A percentile compares a stretch with the other conserved stretches of the same genome.
phyloP scores from a whole-genome alignment of 2,113 vertebrate genomes.

The Coreoperca whiteheadi region DNA sequence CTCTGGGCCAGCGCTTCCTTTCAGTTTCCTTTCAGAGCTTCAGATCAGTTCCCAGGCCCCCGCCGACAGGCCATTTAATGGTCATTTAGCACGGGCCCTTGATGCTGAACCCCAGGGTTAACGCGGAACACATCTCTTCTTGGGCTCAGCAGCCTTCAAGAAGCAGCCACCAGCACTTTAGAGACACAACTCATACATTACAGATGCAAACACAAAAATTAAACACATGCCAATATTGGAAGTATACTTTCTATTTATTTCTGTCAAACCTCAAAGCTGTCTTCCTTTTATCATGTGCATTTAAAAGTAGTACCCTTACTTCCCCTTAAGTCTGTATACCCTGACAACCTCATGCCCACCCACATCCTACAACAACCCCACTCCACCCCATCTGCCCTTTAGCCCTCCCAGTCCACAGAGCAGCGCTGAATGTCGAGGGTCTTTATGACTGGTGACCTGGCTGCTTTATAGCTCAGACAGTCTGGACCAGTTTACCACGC shows the following conservation, averaged over 20 bases:
- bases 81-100: constrained; percentile 59
- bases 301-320: not conserved
- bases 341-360: constrained; percentile 53
- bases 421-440: constrained; percentile 6
- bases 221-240: not conserved
- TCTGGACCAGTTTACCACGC: constrained; percentile 68
- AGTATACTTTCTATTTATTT: not conserved
- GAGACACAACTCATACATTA: constrained; percentile 3
- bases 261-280: not conserved
- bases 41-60: constrained; percentile 74
- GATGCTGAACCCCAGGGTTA: constrained; percentile 72
- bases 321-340: constrained; percentile 10
- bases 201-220: constrained; percentile 20
- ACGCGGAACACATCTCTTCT: constrained; percentile 71
- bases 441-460: constrained; percentile 66
- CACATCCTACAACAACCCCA: constrained; percentile 43
- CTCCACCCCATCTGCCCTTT: not conserved
- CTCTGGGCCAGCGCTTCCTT: constrained; percentile 26
- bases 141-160: constrained; percentile 12
- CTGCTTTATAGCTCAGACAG: constrained; percentile 57
- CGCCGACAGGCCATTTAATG: constrained; percentile 71
- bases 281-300: constrained; percentile 1
- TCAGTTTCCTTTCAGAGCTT: constrained; percentile 30
- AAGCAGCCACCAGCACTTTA: constrained; percentile 2
- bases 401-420: constrained; percentile 11